These are phyloP conservation scores for Drosophila pseudotalamancana DNA, from an alignment of 2,888 invertebrate species.

Conservation along the genomic window DNA sequence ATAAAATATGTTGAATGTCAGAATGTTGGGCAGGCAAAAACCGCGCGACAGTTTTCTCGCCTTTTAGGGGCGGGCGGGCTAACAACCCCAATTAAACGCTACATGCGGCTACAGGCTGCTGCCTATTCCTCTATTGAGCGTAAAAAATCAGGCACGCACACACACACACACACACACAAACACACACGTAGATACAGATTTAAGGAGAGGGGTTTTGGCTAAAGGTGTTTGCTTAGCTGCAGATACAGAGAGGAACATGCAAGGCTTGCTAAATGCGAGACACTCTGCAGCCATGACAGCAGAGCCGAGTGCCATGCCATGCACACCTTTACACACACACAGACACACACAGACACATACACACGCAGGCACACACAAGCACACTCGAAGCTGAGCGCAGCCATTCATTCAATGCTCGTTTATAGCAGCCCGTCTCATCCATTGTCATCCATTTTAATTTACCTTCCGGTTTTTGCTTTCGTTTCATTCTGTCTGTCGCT, in stretches of 20 bases:
- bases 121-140: conserved; percentile 41
- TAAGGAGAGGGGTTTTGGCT: conserved; percentile 42
- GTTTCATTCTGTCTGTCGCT: conserved; percentile 30
- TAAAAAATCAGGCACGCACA: conserved; percentile 52
- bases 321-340: conserved; percentile 38
- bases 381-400: conserved; percentile 27
- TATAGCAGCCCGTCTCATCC: conserved; percentile 56
- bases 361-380: conserved; percentile 6
- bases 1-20: conserved; percentile 72
- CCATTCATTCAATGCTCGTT: conserved; percentile 73
- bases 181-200: background rate
- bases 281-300: conserved; percentile 52
- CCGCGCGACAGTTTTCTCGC: conserved; percentile 37
- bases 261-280: conserved; percentile 36
- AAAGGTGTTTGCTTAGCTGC: conserved; percentile 71
- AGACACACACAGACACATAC: conserved; percentile 13
- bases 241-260: conserved; percentile 32
- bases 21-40: conserved; percentile 37
- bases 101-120: conserved; percentile 48
- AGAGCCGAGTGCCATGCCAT: conserved; percentile 41
- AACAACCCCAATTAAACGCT: conserved; percentile 77
- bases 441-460: conserved; percentile 80
- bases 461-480: conserved; percentile 73
- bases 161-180: background rate
- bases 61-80: conserved; percentile 49